Evolutionary conservation across 2,797 vertebrate genomes (phyloP).

Genomic region (Hemitrygon akajei): DNA sequence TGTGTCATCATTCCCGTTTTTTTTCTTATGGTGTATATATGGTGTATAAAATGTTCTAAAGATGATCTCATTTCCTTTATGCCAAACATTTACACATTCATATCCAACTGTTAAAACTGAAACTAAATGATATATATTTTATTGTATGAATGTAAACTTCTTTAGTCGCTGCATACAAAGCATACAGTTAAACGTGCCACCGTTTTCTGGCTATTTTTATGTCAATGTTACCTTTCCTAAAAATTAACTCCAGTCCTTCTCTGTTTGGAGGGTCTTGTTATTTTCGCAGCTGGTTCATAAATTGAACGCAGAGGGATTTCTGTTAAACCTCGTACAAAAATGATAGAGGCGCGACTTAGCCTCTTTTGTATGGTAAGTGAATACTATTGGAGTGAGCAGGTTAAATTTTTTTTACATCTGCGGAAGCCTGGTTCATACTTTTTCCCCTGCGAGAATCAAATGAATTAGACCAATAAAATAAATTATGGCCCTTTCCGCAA

Average conservation of each 20-base stretch:
- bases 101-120: not conserved
- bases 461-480: not conserved
- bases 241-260: too few species aligned
- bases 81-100: too few species aligned
- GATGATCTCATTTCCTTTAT: not conserved
- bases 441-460: not conserved
- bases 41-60: not conserved
- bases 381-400: too few species aligned
- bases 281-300: not conserved
- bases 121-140: not conserved
- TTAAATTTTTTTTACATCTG: not conserved
- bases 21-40: not conserved
- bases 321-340: not conserved
- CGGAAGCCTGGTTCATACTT: not conserved
- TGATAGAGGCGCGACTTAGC: too few species aligned
- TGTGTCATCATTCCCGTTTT: not conserved
- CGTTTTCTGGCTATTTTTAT: too few species aligned
- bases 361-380: too few species aligned
- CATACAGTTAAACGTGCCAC: too few species aligned
- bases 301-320: too few species aligned
- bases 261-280: not conserved
- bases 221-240: too few species aligned
- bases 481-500: not conserved
- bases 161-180: too few species aligned
- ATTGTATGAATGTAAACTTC: too few species aligned